Evolutionary conservation across 2,113 vertebrate species (phyloP).

Genomic region (Spheniscus mendiculus): DNA sequence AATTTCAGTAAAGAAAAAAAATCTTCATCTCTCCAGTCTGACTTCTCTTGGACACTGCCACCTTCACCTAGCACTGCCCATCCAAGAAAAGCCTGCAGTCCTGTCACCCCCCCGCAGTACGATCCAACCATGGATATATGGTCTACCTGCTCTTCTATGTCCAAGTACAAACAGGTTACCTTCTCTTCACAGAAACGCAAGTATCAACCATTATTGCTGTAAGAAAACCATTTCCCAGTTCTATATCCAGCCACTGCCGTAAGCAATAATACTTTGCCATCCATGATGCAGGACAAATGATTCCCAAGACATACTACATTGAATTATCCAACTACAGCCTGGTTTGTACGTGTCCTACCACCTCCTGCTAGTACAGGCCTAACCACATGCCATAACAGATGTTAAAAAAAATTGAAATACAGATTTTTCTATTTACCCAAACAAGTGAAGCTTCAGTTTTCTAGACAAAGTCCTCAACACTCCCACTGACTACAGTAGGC

Average conservation of each 20-base stretch:
- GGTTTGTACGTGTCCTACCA: background rate
- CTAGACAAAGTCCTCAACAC: background rate
- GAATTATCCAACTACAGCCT: background rate
- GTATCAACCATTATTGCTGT: background rate
- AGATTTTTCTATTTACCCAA: constrained; percentile 25
- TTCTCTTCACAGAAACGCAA: background rate
- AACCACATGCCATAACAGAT: background rate
- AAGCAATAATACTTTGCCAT: background rate
- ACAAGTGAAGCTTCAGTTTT: background rate
- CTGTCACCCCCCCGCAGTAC: background rate
- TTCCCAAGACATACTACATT: background rate
- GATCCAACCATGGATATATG: fast-evolving
- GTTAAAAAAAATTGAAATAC: background rate
- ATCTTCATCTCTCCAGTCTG: background rate
- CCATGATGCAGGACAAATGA: background rate
- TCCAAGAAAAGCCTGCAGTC: background rate
- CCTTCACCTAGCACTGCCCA: background rate
- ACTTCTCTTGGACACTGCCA: background rate
- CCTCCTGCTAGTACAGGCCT: background rate
- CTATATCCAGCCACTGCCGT: background rate
- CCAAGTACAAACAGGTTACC: background rate
- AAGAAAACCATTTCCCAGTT: background rate
- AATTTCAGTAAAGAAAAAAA: background rate
- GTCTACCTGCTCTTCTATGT: background rate
- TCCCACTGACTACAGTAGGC: background rate